phyloP scores from a whole-genome alignment of 2,797 vertebrate genomes.

The Dromococcyx pavoninus region DNA sequence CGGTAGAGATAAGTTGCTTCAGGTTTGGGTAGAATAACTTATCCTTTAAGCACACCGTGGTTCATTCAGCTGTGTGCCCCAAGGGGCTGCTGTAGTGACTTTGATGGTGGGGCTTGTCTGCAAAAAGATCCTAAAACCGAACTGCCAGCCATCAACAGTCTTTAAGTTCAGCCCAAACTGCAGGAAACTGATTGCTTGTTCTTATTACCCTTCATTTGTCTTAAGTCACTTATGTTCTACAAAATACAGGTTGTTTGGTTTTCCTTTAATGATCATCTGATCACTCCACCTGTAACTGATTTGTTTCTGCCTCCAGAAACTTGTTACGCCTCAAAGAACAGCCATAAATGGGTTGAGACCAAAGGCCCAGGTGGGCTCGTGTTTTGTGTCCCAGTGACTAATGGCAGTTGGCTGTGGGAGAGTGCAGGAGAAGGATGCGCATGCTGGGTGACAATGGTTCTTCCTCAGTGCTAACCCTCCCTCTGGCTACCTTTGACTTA shows the following conservation, averaged over 20 bases:
- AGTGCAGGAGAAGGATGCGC: neutral
- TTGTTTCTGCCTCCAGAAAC: neutral
- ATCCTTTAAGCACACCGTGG: neutral
- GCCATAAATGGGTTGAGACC: neutral
- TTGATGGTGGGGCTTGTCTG: neutral
- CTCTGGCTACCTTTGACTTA: neutral
- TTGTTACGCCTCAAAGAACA: neutral
- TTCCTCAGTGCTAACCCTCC: neutral
- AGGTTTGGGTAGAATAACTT: too few relatives aligned
- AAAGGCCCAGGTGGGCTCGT: neutral
- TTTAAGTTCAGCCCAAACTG: neutral
- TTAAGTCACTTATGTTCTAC: neutral
- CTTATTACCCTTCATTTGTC: neutral
- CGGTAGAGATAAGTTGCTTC: neutral
- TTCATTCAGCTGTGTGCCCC: neutral
- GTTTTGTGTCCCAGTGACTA: neutral
- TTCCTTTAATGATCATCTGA: neutral
- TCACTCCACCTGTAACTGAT: neutral
- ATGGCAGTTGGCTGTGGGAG: neutral
- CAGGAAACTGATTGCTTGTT: neutral
- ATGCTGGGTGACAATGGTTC: neutral
- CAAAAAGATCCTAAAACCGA: neutral
- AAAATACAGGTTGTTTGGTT: neutral
- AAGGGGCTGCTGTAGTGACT: neutral
- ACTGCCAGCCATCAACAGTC: neutral